phyloP scores from a whole-genome alignment of 2,888 invertebrate species.

The Ctena decussata region DNA sequence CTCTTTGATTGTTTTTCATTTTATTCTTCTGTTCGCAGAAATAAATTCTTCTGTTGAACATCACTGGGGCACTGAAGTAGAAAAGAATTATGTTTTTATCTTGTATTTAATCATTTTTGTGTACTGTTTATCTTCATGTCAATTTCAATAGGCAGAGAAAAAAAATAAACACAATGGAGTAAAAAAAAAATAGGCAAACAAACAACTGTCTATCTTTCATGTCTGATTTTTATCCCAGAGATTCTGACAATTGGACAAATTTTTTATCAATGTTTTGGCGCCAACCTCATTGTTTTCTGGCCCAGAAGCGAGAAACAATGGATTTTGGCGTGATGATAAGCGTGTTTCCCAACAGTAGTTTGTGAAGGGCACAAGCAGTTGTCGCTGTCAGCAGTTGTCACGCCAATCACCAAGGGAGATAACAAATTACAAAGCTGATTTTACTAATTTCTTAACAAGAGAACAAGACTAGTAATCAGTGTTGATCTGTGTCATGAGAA shows the following conservation, averaged over 20 bases:
- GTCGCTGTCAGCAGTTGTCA: neutral
- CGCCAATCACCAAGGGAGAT: constrained; percentile 10
- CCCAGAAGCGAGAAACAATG: constrained; percentile 8
- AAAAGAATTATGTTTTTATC: constrained; percentile 1
- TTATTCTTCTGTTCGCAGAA: neutral
- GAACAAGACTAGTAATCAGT: constrained; percentile 12
- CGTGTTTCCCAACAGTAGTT: neutral
- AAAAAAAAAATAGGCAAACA: neutral
- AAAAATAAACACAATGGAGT: neutral
- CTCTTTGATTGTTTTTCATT: too few relatives aligned
- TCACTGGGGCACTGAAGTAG: neutral
- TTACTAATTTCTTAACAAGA: constrained; percentile 2
- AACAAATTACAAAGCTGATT: constrained; percentile 8
- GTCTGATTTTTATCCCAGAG: neutral
- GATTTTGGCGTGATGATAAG: neutral
- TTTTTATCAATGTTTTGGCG: constrained; percentile 4
- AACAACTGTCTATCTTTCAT: neutral
- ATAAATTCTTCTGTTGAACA: constrained; percentile 9
- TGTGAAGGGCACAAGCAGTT: constrained; percentile 1
- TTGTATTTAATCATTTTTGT: neutral
- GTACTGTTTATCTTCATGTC: constrained; percentile 1
- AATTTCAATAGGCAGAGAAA: neutral
- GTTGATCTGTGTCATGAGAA: too few relatives aligned
- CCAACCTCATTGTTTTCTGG: constrained; percentile 7
- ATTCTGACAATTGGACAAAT: constrained; percentile 7